phyloP scores from a whole-genome alignment of 2,888 invertebrate species.

The Eupithecia dodoneata region DNA sequence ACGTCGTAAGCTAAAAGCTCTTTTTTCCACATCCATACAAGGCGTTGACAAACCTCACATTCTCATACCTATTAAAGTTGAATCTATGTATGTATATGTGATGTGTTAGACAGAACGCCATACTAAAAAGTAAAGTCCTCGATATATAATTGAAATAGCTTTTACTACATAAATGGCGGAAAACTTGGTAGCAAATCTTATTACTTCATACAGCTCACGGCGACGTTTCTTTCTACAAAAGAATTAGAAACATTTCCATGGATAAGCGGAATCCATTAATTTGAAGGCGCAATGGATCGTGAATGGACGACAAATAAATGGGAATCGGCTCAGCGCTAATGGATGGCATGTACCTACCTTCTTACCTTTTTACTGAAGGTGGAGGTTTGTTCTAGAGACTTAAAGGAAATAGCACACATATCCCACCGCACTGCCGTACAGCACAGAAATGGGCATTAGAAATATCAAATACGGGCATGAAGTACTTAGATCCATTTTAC shows the following conservation, averaged over 20 bases:
- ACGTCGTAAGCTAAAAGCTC: no score
- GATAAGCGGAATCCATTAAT: conserved; percentile 26
- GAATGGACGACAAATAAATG: conserved; percentile 41
- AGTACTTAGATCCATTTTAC: background rate
- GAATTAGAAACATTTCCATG: conserved; percentile 11
- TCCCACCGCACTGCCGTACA: background rate
- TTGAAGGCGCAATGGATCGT: conserved; percentile 38
- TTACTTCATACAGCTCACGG: background rate
- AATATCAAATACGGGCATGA: background rate
- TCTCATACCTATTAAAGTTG: no score
- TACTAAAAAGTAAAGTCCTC: background rate
- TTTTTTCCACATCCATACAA: no score
- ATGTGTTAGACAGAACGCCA: background rate
- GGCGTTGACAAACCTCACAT: no score
- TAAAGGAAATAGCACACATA: background rate
- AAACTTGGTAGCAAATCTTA: background rate
- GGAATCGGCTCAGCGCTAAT: conserved; percentile 31
- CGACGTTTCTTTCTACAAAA: conserved; percentile 2
- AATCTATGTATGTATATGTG: no score
- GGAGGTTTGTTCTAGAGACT: background rate
- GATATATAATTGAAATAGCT: background rate
- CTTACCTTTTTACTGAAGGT: background rate
- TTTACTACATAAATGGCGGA: background rate
- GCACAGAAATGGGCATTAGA: background rate
- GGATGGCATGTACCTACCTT: conserved; percentile 14